Base-by-base conservation (phyloP, 2,888 invertebrate species). In the Fragum whitleyi region DNA sequence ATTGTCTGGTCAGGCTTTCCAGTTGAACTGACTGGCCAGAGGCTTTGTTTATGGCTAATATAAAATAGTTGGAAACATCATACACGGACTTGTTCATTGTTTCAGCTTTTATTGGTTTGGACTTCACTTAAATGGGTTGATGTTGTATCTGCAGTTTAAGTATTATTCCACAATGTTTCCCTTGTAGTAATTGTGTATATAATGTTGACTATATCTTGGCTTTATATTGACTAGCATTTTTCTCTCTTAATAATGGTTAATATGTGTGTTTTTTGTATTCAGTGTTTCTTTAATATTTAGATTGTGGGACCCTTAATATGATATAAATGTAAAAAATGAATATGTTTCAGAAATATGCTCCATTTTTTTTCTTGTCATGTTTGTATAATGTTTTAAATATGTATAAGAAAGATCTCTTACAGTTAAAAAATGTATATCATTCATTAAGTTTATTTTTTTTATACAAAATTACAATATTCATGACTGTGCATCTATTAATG, bases 291-390 rank as follows among this genome's bases (percentile, higher is more conserved):
- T 57, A 71, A 65, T 75, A 68, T 26, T 77, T 81, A 70, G 81
- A 74, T 39, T 81, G 81, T 81, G 81, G 81, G 81, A 81, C 81
- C 81, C 74, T 81, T 71, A 72, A 61, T 76, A 76, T 77, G 47
- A 70, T 77, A 70, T 76, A 71, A 74, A 55, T 74, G 32, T 68
- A 74, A 57, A 61, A 79, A 75, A 79, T 79, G 82, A 82, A 82
- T 82, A 82, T 82, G 82, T 82, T 82, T 82, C 82, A 29, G 7
- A 65, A 51, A 69, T 23, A 76, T 76, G 82, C 82, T 82, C 81
- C 81, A 78, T 73, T 57, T 71, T 29, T 69, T 74, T n/a, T n/a
- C 47, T 16, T 47, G 7, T 47, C 47, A 19, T 65, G 65, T 65
- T 9, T 70, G 36, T 69, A 69, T 21, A 26, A 29, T 36, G 53